Percentiles rank a stretch among this genome's conserved stretches.
Conservation (phyloP, 2,888 invertebrate species). For the Cenopis cana region DNA sequence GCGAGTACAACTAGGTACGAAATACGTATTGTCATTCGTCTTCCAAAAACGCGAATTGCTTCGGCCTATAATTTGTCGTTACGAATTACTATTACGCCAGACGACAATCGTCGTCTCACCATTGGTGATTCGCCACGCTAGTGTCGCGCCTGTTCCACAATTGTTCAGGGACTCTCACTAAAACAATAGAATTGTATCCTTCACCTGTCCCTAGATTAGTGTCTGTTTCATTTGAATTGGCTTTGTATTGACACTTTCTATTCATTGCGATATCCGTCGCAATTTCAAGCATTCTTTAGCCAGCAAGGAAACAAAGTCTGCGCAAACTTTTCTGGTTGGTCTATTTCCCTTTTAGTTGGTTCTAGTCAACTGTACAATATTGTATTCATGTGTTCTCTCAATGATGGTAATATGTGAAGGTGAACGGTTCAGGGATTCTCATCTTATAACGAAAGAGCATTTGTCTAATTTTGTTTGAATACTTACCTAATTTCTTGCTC, state of each 20-base stretch:
- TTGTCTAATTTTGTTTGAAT: too few relatives aligned
- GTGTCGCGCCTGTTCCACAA: slow-evolving; percentile 59
- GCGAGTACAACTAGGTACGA: neutral
- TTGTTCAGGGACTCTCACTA: slow-evolving; percentile 56
- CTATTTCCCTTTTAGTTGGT: neutral
- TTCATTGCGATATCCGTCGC: slow-evolving; percentile 36
- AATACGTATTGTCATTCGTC: slow-evolving; percentile 1
- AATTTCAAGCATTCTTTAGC: slow-evolving; percentile 4
- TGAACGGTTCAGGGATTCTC: too few relatives aligned
- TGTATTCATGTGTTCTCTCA: too few relatives aligned
- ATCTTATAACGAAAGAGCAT: too few relatives aligned
- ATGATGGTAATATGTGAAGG: too few relatives aligned
- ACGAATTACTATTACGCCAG: slow-evolving; percentile 50
- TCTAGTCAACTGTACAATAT: neutral
- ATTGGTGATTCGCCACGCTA: slow-evolving; percentile 64
- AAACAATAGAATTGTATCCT: slow-evolving; percentile 77
- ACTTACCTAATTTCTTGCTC: too few relatives aligned
- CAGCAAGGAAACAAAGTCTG: neutral
- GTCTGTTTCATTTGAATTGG: slow-evolving; percentile 35
- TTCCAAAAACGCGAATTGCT: slow-evolving; percentile 49
- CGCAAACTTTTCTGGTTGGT: too few relatives aligned
- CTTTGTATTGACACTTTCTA: slow-evolving; percentile 43
- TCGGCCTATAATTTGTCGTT: slow-evolving; percentile 47
- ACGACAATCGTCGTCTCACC: slow-evolving; percentile 58
- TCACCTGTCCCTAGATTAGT: slow-evolving; percentile 35